Base-by-base conservation (phyloP, 2,797 vertebrate genomes). In the Pangasius sanitwongsei region DNA sequence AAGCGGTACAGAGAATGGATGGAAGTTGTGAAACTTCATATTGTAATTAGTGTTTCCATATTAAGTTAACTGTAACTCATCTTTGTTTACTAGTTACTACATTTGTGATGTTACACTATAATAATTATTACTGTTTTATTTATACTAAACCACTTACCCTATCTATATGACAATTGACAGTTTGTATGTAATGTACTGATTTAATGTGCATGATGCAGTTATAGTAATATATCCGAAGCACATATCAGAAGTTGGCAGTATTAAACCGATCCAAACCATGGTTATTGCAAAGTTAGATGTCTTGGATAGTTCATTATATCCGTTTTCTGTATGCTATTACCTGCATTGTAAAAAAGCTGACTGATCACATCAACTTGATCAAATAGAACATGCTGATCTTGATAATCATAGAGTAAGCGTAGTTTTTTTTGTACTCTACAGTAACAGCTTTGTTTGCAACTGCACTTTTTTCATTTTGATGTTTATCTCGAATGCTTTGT, bases 401-500 rank as follows among this genome's bases (percentile, higher is more conserved):
- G 86, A 87, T 90, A 87, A 89, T 90, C 89, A 81, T 86, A 87
- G 74, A 81, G 55, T 85, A 74, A 72, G 86, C 75, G 41, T 85
- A 87, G 89, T n/a, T 72, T 85, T 88, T 87, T 91, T 87, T 82
- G 88, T 88, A 89, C 87, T 65, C 67, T 87, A 82, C 77, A 72
- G 50, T 89, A 90, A 48, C 85, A 86, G 86, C 85, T 91, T 87
- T 89, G 78, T 86, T 91, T 89, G 91, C 89, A 78, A 72, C 83
- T 91, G 89, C 92, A 91, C 90, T 89, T 89, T 86, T 84, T 83
- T 74, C 74, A 86, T 92, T 91, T 92, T 81, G 61, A 88, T 91
- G 90, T 91, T 88, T 89, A 91, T 87, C 63, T 89, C 57, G 67
- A 90, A 59, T 44, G 89, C 89, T 90, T 87, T 89, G 84, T 91